Evolutionary conservation across 2,888 invertebrate genomes (phyloP).

Genomic region (Cheilosia variabilis): DNA sequence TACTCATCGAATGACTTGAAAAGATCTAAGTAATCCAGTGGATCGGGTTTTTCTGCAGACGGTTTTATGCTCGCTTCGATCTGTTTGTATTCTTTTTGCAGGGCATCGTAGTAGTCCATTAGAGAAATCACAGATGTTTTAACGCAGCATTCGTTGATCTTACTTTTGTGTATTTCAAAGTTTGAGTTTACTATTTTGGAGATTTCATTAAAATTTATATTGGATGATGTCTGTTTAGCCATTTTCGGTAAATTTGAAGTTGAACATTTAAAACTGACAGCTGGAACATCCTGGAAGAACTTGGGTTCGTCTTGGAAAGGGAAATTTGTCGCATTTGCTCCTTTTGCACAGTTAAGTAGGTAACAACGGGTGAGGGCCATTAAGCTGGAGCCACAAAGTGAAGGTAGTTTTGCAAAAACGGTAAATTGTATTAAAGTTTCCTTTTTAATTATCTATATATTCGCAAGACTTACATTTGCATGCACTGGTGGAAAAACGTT

Average conservation of each 20-base stretch:
- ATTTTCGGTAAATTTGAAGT: conserved; percentile 16
- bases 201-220: conserved; percentile 74
- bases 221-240: conserved; percentile 11
- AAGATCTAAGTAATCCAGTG: conserved; percentile 78
- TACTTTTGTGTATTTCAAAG: conserved; percentile 72
- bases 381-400: neutral
- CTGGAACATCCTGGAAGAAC: neutral
- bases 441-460: neutral
- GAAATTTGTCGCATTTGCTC: conserved; percentile 8
- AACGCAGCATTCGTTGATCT: conserved; percentile 77
- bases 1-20: conserved; percentile 80
- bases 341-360: neutral
- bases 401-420: neutral
- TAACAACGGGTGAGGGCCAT: neutral
- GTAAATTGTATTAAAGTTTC: neutral
- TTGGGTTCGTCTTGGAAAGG: neutral
- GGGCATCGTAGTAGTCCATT: conserved; percentile 77
- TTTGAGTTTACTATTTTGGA: conserved; percentile 69
- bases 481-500: too few species aligned
- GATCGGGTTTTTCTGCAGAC: conserved; percentile 69
- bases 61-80: conserved; percentile 75
- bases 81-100: conserved; percentile 77
- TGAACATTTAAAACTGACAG: conserved; percentile 26
- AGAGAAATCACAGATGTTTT: conserved; percentile 78
- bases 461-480: neutral